phyloP scores from a whole-genome alignment of 2,113 vertebrate genomes.

The Gadus macrocephalus region DNA sequence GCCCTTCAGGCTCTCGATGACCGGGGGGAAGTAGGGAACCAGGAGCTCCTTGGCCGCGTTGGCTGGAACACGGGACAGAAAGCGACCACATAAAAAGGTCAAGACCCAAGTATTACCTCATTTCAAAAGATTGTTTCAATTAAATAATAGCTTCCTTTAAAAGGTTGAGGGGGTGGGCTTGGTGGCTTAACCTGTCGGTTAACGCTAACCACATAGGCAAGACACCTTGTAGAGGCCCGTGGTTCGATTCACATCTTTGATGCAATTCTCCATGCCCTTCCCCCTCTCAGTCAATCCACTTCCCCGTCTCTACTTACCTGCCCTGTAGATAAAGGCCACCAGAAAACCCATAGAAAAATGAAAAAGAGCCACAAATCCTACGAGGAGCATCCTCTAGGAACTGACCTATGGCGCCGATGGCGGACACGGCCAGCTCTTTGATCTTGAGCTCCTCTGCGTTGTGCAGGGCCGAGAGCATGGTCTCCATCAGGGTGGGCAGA shows the following conservation, averaged over 20 bases:
- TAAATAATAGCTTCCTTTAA: too few species aligned
- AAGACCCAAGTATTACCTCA: too few species aligned
- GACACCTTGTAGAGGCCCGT: too few species aligned
- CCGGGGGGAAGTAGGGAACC: slow-evolving; percentile 79
- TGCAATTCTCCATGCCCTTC: too few species aligned
- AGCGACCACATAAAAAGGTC: too few species aligned
- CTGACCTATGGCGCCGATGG: slow-evolving; percentile 84
- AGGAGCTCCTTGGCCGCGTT: slow-evolving; percentile 80
- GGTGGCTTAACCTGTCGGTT: too few species aligned
- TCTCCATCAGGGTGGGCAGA: slow-evolving; percentile 85
- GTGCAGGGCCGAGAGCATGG: slow-evolving; percentile 77
- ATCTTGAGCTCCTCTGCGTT: slow-evolving; percentile 70
- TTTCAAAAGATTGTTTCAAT: too few species aligned
- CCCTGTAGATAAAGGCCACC: neutral
- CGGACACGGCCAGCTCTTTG: slow-evolving; percentile 82
- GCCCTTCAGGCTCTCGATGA: slow-evolving; percentile 80
- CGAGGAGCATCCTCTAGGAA: neutral
- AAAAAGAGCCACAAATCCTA: neutral
- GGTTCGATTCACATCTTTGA: too few species aligned
- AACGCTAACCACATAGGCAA: too few species aligned
- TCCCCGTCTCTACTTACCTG: too few species aligned
- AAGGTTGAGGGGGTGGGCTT: too few species aligned
- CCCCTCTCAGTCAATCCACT: too few species aligned
- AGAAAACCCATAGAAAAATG: neutral
- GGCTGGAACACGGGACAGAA: slow-evolving; percentile 58